Evolutionary conservation across 2,113 vertebrate species (phyloP).

Genomic region (Crotalus horridus): DNA sequence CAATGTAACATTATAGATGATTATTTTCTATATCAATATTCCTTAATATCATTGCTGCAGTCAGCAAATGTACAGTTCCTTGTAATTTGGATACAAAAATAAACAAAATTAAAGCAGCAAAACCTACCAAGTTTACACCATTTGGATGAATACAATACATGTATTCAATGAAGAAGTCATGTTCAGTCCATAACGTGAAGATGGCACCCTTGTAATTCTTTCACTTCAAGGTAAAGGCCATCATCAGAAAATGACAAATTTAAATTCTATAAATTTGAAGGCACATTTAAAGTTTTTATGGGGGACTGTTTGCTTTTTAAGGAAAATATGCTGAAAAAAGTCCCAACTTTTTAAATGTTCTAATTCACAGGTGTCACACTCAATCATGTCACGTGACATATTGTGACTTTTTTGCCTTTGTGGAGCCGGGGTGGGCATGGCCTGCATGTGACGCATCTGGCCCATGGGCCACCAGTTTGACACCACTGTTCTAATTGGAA

Average conservation of each 20-base stretch:
- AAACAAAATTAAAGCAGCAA: background rate
- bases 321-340: background rate
- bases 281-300: background rate
- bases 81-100: background rate
- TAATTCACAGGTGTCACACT: no score
- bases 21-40: background rate
- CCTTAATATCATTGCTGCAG: background rate
- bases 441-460: no score
- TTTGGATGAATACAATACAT: background rate
- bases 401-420: no score
- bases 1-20: background rate
- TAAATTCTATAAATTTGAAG: background rate
- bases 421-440: no score
- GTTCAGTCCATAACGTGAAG: background rate
- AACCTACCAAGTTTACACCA: background rate
- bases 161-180: background rate
- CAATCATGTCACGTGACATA: no score
- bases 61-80: background rate
- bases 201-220: background rate
- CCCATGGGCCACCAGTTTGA: no score
- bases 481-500: background rate
- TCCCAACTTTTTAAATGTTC: background rate
- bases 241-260: background rate
- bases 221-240: background rate
- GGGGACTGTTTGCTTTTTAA: background rate